Conservation (phyloP, 35 echinoderm and acorn worm genomes). For the Stichopus chloronotus region DNA sequence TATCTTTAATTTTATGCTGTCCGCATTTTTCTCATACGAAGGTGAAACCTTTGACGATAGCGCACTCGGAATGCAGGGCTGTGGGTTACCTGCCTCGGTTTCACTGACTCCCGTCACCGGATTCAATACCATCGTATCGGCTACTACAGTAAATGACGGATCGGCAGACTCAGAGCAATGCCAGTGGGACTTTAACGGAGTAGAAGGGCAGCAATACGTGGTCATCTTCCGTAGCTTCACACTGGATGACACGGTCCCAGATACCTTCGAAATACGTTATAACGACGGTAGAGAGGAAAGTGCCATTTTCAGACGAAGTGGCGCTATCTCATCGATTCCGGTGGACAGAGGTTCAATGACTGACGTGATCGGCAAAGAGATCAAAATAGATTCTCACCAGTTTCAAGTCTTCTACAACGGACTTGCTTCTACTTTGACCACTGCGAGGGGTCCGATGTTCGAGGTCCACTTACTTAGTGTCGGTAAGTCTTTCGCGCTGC, state of each 20-base stretch:
- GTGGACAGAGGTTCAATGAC: not conserved
- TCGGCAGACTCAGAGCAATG: not conserved
- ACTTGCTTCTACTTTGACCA: not conserved
- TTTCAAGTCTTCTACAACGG: not conserved
- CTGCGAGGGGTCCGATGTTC: not conserved
- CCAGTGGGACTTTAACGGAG: not conserved
- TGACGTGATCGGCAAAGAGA: not conserved
- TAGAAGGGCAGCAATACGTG: not conserved
- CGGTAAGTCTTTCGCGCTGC: not conserved
- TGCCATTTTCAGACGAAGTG: not conserved
- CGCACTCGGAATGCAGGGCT: too few relatives aligned
- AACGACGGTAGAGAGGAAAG: not conserved
- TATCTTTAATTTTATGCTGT: not conserved
- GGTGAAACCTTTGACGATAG: not conserved
- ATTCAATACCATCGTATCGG: not conserved
- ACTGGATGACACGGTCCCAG: not conserved
- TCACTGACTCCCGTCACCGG: not conserved
- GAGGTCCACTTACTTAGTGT: not conserved
- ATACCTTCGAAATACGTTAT: not conserved
- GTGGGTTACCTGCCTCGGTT: not conserved
- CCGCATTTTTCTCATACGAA: not conserved
- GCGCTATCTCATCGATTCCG: not conserved
- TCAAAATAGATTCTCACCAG: slow-evolving; percentile 4
- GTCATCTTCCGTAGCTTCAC: not conserved
- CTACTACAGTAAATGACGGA: not conserved